These are phyloP conservation scores for Meganola albula DNA, from an alignment of 2,888 invertebrate species.

Conservation along the genomic window DNA sequence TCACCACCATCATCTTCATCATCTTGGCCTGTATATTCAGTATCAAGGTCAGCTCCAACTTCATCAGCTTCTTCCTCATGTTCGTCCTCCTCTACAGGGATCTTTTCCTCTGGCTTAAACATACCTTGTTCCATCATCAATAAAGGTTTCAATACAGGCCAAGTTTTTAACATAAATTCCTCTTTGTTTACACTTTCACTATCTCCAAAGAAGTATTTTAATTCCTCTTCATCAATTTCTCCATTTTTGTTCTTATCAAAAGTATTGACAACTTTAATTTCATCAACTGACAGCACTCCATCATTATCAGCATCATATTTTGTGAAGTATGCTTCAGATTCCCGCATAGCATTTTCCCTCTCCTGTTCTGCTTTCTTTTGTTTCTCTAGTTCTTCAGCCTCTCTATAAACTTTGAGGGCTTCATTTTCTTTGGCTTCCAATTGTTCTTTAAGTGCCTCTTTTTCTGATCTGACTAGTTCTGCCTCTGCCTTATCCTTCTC, in stretches of 20 bases:
- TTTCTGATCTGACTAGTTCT: slow-evolving; percentile 87
- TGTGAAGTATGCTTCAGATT: slow-evolving; percentile 85
- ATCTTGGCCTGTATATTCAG: slow-evolving; percentile 37
- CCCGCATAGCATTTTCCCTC: slow-evolving; percentile 73
- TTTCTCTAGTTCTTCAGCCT: slow-evolving; percentile 81
- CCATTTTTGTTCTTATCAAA: slow-evolving; percentile 96
- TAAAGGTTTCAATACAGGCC: slow-evolving; percentile 87
- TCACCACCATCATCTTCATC: slow-evolving; percentile 81
- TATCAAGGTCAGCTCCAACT: slow-evolving; percentile 71
- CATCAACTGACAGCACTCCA: slow-evolving; percentile 82
- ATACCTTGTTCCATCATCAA: slow-evolving; percentile 86
- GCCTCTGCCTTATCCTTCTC: slow-evolving; percentile 86
- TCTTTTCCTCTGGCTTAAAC: slow-evolving; percentile 66
- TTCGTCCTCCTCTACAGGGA: slow-evolving; percentile 35
- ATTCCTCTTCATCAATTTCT: slow-evolving; percentile 91
- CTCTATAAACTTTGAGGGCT: slow-evolving; percentile 86
- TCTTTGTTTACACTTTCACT: slow-evolving; percentile 82
- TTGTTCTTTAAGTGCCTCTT: slow-evolving; percentile 82
- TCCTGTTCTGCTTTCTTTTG: slow-evolving; percentile 78
- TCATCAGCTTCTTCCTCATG: slow-evolving; percentile 71
- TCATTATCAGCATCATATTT: slow-evolving; percentile 90
- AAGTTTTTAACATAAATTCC: slow-evolving; percentile 82
- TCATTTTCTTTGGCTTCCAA: slow-evolving; percentile 85
- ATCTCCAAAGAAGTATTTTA: slow-evolving; percentile 84
- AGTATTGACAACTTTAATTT: slow-evolving; percentile 82